Percentiles rank a stretch among this genome's conserved stretches.
Conservation (phyloP, 53 echinoderm and acorn worm species). For the Patiria pectinifera region DNA sequence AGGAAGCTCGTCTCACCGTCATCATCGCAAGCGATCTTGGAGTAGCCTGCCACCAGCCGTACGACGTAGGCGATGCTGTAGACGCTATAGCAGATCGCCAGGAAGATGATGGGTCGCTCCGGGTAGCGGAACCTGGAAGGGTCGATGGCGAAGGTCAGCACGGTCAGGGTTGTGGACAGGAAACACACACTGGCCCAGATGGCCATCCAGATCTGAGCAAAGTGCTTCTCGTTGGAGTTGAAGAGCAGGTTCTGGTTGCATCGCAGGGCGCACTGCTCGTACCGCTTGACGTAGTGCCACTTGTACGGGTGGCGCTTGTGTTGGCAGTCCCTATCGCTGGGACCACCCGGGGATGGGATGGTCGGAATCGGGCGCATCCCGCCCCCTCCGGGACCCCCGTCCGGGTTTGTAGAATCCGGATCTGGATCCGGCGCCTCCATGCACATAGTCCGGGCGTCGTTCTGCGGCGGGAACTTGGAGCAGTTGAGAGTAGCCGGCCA, state of each 20-base stretch:
- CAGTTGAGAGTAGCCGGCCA: constrained; percentile 95
- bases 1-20: constrained; percentile 82
- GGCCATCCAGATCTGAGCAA: constrained; percentile 99
- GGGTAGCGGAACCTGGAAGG: constrained; percentile 95
- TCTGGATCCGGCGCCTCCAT: constrained; percentile 80
- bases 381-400: constrained; percentile 28
- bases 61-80: constrained; percentile 94
- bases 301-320: constrained; percentile 79
- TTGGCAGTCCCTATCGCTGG: constrained; percentile 76
- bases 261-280: constrained; percentile 82
- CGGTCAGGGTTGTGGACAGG: constrained; percentile 89
- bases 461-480: constrained; percentile 83
- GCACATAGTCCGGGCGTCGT: constrained; percentile 82
- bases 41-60: constrained; percentile 84
- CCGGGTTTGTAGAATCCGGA: constrained; percentile 41
- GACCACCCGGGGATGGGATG: constrained; percentile 34
- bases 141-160: constrained; percentile 92
- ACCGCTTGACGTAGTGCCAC: constrained; percentile 93
- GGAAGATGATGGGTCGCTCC: constrained; percentile 95
- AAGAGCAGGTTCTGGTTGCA: constrained; percentile 87
- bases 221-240: constrained; percentile 73
- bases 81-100: constrained; percentile 92
- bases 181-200: constrained; percentile 95
- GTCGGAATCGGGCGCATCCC: constrained; percentile 60
- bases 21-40: constrained; percentile 82